Percentiles rank a stretch among this genome's conserved stretches.
These are phyloP conservation scores for Lasioglossum zephyrum DNA, from an alignment of 2,888 invertebrate genomes.

Conservation along the genomic window DNA sequence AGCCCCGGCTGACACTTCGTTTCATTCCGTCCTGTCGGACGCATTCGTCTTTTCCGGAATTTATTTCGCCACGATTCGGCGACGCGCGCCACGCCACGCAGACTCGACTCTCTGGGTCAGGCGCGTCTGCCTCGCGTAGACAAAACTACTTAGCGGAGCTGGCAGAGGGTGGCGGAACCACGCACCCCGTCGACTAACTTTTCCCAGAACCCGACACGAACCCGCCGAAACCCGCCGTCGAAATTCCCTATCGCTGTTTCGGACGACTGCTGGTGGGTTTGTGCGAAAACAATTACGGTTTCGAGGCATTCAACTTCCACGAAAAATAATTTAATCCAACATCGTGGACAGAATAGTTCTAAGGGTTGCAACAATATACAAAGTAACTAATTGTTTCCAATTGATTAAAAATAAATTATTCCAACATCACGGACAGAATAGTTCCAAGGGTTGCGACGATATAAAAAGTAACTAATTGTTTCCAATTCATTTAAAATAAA, in stretches of 20 bases:
- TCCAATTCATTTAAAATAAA: not conserved
- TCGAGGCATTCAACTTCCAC: not conserved
- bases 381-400: not conserved
- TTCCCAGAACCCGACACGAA: not conserved
- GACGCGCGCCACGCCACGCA: not conserved
- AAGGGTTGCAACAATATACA: not conserved
- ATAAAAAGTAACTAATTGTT: too few species aligned
- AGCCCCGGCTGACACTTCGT: slow-evolving; percentile 63
- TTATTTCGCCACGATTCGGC: slow-evolving; percentile 51
- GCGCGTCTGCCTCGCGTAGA: slow-evolving; percentile 48
- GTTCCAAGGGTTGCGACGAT: too few species aligned
- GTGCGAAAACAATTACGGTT: not conserved
- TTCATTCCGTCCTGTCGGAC: slow-evolving; percentile 62
- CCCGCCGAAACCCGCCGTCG: too few species aligned
- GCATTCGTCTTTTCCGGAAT: slow-evolving; percentile 70
- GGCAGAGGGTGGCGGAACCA: not conserved
- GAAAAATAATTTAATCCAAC: not conserved
- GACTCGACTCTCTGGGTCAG: slow-evolving; percentile 29
- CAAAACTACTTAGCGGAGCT: slow-evolving; percentile 69
- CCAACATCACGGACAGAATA: too few species aligned
- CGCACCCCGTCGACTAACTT: not conserved
- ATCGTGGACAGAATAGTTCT: not conserved
- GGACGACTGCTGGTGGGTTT: not conserved
- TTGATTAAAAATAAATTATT: too few species aligned
- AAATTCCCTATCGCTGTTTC: not conserved